A percentile compares a stretch with the other conserved stretches of the same genome.
Evolutionary conservation across 2,888 invertebrate genomes (phyloP).

Genomic region (Brachycybe producta): DNA sequence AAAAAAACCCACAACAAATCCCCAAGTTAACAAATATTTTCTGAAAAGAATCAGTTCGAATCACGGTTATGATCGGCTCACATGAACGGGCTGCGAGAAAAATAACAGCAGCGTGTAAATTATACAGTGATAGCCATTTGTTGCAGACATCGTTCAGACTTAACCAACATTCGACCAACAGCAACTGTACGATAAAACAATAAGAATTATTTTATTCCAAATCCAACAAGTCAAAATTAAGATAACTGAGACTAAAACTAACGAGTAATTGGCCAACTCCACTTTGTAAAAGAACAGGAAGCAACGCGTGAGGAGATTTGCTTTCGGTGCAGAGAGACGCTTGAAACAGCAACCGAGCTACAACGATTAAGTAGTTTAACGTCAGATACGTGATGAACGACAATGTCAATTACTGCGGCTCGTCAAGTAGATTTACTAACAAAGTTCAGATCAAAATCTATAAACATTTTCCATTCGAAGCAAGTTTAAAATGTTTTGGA

Average conservation of each 20-base stretch:
- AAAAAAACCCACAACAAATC: neutral
- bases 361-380: too few species aligned
- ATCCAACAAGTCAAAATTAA: neutral
- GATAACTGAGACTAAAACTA: neutral
- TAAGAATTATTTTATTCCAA: neutral
- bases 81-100: conserved; percentile 10
- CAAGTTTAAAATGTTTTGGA: too few species aligned
- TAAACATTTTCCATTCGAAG: too few species aligned
- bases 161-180: conserved; percentile 5
- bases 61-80: too few species aligned
- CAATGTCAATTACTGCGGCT: too few species aligned
- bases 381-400: too few species aligned
- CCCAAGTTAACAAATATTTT: too few species aligned
- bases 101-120: neutral
- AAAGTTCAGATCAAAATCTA: too few species aligned
- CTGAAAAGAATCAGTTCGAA: too few species aligned
- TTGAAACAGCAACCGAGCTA: neutral
- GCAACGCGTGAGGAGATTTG: neutral
- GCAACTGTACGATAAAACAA: neutral
- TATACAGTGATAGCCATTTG: neutral
- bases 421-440: too few species aligned
- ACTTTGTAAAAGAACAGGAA: neutral
- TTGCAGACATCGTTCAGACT: neutral
- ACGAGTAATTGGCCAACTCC: neutral
- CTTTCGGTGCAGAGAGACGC: too few species aligned